Evolutionary conservation across 2,113 vertebrate genomes (phyloP).

Genomic region (Ceyx margarethae): DNA sequence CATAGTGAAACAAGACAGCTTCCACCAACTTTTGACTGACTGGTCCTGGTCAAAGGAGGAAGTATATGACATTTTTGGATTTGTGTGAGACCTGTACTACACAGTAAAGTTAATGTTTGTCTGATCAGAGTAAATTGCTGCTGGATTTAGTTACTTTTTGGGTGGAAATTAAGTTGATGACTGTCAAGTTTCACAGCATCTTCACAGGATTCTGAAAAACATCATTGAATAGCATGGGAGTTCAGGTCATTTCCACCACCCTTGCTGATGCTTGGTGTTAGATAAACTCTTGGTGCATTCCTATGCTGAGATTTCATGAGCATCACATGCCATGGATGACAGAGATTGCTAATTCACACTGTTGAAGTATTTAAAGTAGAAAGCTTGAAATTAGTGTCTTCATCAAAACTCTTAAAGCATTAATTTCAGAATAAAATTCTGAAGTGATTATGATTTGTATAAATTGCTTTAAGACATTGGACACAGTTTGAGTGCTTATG

Average conservation of each 20-base stretch:
- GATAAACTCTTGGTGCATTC: neutral
- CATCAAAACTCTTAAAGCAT: slow-evolving; percentile 32
- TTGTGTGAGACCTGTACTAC: neutral
- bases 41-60: neutral
- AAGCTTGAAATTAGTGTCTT: slow-evolving; percentile 35
- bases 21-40: neutral
- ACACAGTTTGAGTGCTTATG: slow-evolving; percentile 23
- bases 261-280: neutral
- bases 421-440: slow-evolving; percentile 50
- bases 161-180: neutral
- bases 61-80: neutral
- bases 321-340: neutral
- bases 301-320: neutral
- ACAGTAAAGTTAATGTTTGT: neutral
- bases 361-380: slow-evolving; percentile 19
- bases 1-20: neutral
- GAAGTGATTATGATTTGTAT: slow-evolving; percentile 42
- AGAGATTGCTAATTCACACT: neutral
- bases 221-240: neutral
- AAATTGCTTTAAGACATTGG: slow-evolving; percentile 23
- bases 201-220: neutral
- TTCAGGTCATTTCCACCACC: neutral
- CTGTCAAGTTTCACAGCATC: neutral
- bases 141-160: neutral
- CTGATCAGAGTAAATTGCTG: neutral